A percentile compares a stretch with the other conserved stretches of the same genome.
Evolutionary conservation across 2,888 invertebrate species (phyloP).

Genomic region (Scaptomyza polygonia): DNA sequence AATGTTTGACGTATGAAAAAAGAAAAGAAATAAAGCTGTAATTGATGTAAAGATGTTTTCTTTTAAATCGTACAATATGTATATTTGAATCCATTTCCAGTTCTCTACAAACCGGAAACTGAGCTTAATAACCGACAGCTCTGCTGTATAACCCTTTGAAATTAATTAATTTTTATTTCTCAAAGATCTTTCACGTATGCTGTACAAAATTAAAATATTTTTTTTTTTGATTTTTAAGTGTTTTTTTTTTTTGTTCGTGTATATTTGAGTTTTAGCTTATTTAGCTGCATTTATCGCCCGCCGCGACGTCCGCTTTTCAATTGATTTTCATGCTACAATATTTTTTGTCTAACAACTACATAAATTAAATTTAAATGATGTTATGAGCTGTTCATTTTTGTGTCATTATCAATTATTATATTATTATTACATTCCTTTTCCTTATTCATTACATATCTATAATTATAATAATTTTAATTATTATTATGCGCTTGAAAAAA

Average conservation of each 20-base stretch:
- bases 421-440: constrained; percentile 35
- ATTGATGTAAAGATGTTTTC: too few species aligned
- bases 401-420: constrained; percentile 29
- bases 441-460: constrained; percentile 27
- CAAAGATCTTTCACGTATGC: constrained; percentile 55
- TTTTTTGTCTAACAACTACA: constrained; percentile 78
- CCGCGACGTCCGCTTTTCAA: constrained; percentile 63
- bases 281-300: constrained; percentile 71
- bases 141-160: constrained; percentile 27
- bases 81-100: too few species aligned
- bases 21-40: too few species aligned
- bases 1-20: too few species aligned
- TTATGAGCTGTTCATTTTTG: constrained; percentile 56
- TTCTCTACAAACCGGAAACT: constrained; percentile 4
- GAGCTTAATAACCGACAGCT: not conserved
- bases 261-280: constrained; percentile 68
- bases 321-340: constrained; percentile 79
- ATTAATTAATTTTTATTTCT: constrained; percentile 52
- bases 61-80: too few species aligned
- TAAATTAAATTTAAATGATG: constrained; percentile 80
- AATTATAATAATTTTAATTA: too few species aligned
- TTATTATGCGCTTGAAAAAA: constrained; percentile 72
- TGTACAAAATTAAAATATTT: constrained; percentile 58
- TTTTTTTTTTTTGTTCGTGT: constrained; percentile 16
- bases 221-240: constrained; percentile 20